phyloP scores from a whole-genome alignment of 92 coral and sea anemone genomes.

The Scolanthus callimorphus region DNA sequence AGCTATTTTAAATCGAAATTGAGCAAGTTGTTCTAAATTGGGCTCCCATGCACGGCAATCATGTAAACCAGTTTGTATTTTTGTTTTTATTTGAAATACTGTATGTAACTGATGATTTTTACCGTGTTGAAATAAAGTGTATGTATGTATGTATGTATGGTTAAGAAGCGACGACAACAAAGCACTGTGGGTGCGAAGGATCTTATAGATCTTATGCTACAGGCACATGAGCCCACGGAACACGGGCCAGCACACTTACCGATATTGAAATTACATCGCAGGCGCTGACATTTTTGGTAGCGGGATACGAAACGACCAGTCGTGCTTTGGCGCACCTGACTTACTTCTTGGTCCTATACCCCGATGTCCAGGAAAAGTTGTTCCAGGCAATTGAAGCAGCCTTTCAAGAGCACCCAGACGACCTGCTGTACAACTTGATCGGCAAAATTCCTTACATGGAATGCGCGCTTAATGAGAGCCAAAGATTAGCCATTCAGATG shows the following conservation, averaged over 20 bases:
- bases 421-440: slow-evolving; percentile 26
- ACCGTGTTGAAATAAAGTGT: too few species aligned
- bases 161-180: slow-evolving; percentile 20
- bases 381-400: slow-evolving; percentile 29
- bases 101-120: too few species aligned
- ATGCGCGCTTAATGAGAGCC: slow-evolving; percentile 39
- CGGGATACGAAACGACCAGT: slow-evolving; percentile 60
- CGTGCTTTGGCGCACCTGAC: slow-evolving; percentile 31
- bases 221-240: slow-evolving; percentile 39
- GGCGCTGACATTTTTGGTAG: slow-evolving; percentile 36
- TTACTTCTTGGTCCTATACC: slow-evolving; percentile 34
- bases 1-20: too few species aligned
- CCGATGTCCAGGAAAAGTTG: slow-evolving; percentile 43
- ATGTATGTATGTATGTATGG: too few species aligned
- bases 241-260: slow-evolving; percentile 38
- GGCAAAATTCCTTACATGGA: slow-evolving; percentile 29
- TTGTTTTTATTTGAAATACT: too few species aligned
- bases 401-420: slow-evolving; percentile 13
- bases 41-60: too few species aligned
- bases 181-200: slow-evolving; percentile 4
- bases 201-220: slow-evolving; percentile 44
- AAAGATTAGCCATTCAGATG: slow-evolving; percentile 32
- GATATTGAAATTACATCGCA: slow-evolving; percentile 45
- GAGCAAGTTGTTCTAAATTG: too few species aligned
- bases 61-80: too few species aligned